Percentiles rank a stretch among this genome's conserved stretches.
These are phyloP conservation scores for Noctilio leporinus DNA, from an alignment of 2,113 vertebrate species.

Conservation along the genomic window DNA sequence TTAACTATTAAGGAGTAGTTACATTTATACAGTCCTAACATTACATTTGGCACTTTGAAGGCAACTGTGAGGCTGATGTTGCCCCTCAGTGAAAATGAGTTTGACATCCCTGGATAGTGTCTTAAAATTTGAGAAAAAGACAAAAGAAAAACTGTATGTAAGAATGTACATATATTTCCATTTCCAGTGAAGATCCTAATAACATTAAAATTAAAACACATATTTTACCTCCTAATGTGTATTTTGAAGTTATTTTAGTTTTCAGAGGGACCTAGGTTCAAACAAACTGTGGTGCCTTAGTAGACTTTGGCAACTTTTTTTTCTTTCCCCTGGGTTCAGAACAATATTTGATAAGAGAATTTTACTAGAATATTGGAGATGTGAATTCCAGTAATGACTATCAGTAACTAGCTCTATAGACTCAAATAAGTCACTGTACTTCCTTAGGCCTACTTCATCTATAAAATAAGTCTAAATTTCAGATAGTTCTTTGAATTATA, in stretches of 20 bases:
- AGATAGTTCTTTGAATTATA: background rate
- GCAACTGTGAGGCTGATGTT: too few relatives aligned
- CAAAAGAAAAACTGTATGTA: background rate
- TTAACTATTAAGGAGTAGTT: too few relatives aligned
- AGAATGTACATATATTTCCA: background rate
- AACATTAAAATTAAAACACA: background rate
- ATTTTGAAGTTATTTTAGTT: slow-evolving; percentile 19
- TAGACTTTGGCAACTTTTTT: background rate
- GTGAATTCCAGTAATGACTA: background rate
- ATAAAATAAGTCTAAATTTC: background rate
- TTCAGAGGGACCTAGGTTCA: background rate
- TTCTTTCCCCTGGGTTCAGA: background rate
- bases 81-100: too few relatives aligned
- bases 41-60: too few relatives aligned
- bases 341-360: background rate
- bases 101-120: too few relatives aligned
- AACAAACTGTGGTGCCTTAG: background rate
- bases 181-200: background rate
- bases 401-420: background rate
- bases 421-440: background rate
- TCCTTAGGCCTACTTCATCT: background rate
- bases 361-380: background rate
- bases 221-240: background rate
- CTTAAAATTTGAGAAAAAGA: background rate
- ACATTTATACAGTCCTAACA: too few relatives aligned